Evolutionary conservation across 1,140 invertebrate species (phyloP), one percentile per base, ranked within the genome.

Genomic region (Batillaria attramentaria): DNA sequence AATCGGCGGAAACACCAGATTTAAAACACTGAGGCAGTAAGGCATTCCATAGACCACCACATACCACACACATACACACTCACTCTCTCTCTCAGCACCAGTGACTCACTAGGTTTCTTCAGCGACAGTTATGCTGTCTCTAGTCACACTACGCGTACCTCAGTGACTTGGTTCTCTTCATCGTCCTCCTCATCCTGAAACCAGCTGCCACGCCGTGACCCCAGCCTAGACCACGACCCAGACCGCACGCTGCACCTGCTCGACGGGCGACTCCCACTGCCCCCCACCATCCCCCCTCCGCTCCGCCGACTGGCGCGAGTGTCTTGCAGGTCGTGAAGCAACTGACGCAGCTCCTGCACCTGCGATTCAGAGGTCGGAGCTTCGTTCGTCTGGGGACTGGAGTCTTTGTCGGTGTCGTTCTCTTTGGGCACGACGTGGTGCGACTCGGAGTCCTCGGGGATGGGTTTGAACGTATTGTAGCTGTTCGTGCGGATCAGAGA

Each of bases 191-290:
- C 68, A 31, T n/a, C 50, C 24, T 3, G 1, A 24, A 70, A 39
- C 68, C 3, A 70, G 41, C 68, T 70, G 68, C n/a, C 50, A 5
- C 68, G 3, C 68, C 68, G 39, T 18, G 68, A 70, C 4, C 68
- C 41, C 24, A 70, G n/a, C 24, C 68, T 43, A n/a, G 68, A 70
- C 41, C 68, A 39, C n/a, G 68, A 70, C 41, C 39, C 43, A 8
- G 68, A 70, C 41, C 41, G 28, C 41, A 70, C 24, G 42, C 68
- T 70, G 68, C 41, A 70, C 5, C 68, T 39, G 33, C 68, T 70
- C 39, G 68, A 70, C 20, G 68, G 68, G 13, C 68, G n/a, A 42
- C 68, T 70, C 4, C 68, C 68, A 20, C 24, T 18, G 8, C 31
- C 68, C 18, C 68, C 42, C 41, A 24, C 66, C 8, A 33, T 33